Base-by-base conservation (phyloP, 2,113 vertebrate species). In the Cygnus buccinator region DNA sequence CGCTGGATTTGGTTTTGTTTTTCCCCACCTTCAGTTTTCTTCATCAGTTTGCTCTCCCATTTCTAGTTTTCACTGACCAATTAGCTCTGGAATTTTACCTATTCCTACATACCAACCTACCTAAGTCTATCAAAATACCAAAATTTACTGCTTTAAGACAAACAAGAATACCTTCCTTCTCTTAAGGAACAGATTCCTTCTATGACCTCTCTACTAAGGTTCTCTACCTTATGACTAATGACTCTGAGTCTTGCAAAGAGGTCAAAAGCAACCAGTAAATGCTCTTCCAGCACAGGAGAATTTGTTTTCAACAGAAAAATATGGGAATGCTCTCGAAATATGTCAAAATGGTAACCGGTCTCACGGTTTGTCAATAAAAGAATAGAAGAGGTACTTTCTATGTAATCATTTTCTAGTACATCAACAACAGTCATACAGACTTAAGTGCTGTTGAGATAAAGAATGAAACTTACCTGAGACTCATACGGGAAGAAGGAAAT, bases 401-500 rank as follows among this genome's bases (percentile, higher is more conserved):
- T 63, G 79, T n/a, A 16, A 41, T 11, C 83, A 31, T 66, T 89
- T 94, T 55, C n/a, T 22, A 41, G 13, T 23, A 91, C 17, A 26
- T 54, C 41, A 92, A 39, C 14, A 80, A 20, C 6, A 95, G 26
- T 20, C 21, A 15, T 50, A 26, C 28, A 44, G 19, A 52, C 17
- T 15, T 37, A 59, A 80, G 41, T 72, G 16, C 50, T 55, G 13
- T 76, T 44, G 43, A 92, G 65, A 61, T 37, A 54, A 77, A 91
- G 31, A 95, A 79, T 17, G 22, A 72, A 93, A 95, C 92, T 97
- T 98, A 99, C 99, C 97, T 99, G 99, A 87, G 99, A 98, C 90
- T 99, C 99, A 65, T 98, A 98, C 11, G 99, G 99, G 92, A 99
- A 98, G 96, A 99, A 99, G 37, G 98, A 98, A 79, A 99, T 98